Percentiles rank a stretch among this genome's conserved stretches.
Evolutionary conservation across 1,140 invertebrate genomes (phyloP).

Genomic region (Drosophila truncata): DNA sequence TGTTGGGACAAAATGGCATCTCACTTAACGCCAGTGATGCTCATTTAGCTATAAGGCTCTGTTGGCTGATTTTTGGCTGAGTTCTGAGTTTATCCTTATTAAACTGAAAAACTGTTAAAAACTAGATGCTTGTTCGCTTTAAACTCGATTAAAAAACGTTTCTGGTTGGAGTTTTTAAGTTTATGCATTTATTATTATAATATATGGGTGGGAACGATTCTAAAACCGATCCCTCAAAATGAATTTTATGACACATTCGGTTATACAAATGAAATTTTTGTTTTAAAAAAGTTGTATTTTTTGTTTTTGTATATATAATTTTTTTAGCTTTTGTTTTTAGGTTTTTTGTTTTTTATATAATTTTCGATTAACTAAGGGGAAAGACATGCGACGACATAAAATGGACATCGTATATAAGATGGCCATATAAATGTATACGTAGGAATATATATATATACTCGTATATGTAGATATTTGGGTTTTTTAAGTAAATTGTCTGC

Average conservation of each 20-base stretch:
- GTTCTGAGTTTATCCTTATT: too few species aligned
- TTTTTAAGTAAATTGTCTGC: slow-evolving; percentile 49
- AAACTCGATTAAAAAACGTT: neutral
- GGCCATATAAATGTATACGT: slow-evolving; percentile 8
- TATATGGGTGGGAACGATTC: slow-evolving; percentile 40
- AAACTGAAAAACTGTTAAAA: too few species aligned
- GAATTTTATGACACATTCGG: slow-evolving; percentile 51
- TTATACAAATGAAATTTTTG: slow-evolving; percentile 41
- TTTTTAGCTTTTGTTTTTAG: slow-evolving; percentile 3
- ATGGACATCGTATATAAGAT: slow-evolving; percentile 28
- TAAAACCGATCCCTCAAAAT: slow-evolving; percentile 26
- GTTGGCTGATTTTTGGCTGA: too few species aligned
- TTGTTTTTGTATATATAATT: slow-evolving; percentile 17
- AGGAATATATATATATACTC: slow-evolving; percentile 29
- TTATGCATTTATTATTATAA: slow-evolving; percentile 43
- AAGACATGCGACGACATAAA: slow-evolving; percentile 43
- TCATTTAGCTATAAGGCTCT: too few species aligned
- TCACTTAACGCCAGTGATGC: too few species aligned
- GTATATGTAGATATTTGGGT: slow-evolving; percentile 27
- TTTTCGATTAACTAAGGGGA: slow-evolving; percentile 45
- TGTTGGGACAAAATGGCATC: too few species aligned
- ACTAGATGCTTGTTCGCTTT: too few species aligned
- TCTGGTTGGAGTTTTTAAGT: slow-evolving; percentile 9
- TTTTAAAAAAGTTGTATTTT: slow-evolving; percentile 20
- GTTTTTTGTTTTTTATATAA: slow-evolving; percentile 1